A percentile compares a stretch with the other conserved stretches of the same genome.
Conservation (phyloP, 2,113 vertebrate species). For the Syrrhaptes paradoxus region DNA sequence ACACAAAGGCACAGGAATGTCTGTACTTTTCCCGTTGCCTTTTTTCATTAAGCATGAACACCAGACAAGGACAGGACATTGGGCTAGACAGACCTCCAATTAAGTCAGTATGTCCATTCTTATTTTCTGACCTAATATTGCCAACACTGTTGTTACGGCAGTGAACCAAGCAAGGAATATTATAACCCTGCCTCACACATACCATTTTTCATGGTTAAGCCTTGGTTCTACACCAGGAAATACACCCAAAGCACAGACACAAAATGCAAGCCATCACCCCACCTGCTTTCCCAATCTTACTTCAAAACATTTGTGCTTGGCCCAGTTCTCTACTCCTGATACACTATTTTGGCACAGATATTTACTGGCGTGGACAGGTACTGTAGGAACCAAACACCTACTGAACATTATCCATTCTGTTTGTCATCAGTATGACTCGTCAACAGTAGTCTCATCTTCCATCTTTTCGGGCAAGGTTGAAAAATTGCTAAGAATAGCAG, state of each 20-base stretch:
- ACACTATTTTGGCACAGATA: background rate
- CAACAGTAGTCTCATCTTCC: slow-evolving; percentile 45
- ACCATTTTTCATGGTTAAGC: background rate
- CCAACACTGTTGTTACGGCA: background rate
- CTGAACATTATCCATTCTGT: slow-evolving; percentile 20
- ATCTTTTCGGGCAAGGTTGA: slow-evolving; percentile 1
- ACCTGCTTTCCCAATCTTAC: background rate
- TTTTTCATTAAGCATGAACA: background rate
- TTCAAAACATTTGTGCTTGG: background rate
- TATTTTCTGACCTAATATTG: background rate
- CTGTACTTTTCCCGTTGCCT: background rate
- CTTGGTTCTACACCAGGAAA: background rate
- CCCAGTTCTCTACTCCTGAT: background rate
- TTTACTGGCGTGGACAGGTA: background rate
- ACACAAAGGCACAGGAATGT: background rate
- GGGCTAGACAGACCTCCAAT: background rate
- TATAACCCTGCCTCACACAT: background rate
- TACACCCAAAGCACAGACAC: background rate
- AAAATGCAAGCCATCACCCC: background rate
- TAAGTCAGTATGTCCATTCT: background rate
- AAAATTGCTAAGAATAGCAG: slow-evolving; percentile 70
- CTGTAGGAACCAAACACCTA: background rate
- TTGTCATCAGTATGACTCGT: slow-evolving; percentile 50
- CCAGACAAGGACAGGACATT: background rate
- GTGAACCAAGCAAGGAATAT: background rate